Percentiles rank a stretch among this genome's conserved stretches.
phyloP scores from a whole-genome alignment of 2,888 invertebrate species.

The Pristionchus mayeri region DNA sequence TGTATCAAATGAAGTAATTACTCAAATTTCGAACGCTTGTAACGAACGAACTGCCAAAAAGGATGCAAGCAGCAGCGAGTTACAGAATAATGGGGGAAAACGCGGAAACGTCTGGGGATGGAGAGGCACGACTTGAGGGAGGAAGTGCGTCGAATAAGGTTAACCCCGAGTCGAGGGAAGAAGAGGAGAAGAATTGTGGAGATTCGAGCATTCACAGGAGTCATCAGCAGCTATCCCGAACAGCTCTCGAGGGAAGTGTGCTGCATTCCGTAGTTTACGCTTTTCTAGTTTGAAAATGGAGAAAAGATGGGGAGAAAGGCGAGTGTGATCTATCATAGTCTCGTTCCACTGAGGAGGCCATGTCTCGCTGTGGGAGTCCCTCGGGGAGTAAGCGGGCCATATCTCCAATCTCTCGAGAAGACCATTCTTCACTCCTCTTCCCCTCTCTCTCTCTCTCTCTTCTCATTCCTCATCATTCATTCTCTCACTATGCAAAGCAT shows the following conservation, averaged over 20 bases:
- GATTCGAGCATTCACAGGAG: neutral
- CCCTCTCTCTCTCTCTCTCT: neutral
- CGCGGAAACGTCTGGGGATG: constrained; percentile 36
- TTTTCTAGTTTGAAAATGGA: neutral
- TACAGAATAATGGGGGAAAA: neutral
- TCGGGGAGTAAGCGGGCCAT: constrained; percentile 36
- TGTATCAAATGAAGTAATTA: no score
- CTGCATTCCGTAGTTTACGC: neutral
- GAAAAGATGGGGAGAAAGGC: neutral
- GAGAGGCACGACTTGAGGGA: constrained; percentile 28
- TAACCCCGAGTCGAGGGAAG: constrained; percentile 21
- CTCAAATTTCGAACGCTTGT: no score
- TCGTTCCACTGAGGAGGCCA: constrained; percentile 21
- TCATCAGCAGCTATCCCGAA: neutral
- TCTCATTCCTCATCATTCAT: constrained; percentile 1
- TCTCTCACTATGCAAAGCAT: constrained; percentile 13
- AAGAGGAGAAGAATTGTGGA: neutral
- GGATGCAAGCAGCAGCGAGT: no score
- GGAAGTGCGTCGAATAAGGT: constrained; percentile 32
- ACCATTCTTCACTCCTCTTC: constrained; percentile 13
- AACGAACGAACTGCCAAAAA: no score
- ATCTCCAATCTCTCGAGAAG: constrained; percentile 38
- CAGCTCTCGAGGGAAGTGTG: neutral
- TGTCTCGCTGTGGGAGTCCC: constrained; percentile 28
- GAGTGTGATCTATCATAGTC: constrained; percentile 42